phyloP scores from a whole-genome alignment of 1,140 invertebrate species.

The Aphis craccivora region DNA sequence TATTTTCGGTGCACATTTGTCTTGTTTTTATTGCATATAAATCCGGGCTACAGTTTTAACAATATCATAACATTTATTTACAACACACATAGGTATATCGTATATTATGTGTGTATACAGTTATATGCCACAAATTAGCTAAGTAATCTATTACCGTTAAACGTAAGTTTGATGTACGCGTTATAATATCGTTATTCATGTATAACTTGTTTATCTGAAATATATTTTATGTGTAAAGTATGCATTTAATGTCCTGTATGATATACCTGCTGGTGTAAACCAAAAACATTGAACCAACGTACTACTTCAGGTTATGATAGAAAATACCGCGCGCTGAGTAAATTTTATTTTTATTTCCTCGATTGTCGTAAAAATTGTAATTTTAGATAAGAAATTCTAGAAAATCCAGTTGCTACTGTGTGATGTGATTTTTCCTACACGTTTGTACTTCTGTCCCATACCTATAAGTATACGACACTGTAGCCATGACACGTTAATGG shows the following conservation, averaged over 20 bases:
- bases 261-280: background rate
- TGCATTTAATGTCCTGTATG: background rate
- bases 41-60: background rate
- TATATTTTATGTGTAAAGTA: background rate
- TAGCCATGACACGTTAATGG: conserved; percentile 31
- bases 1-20: background rate
- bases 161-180: background rate
- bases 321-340: background rate
- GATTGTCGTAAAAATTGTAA: conserved; percentile 36
- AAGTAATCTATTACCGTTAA: conserved; percentile 5
- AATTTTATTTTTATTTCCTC: conserved; percentile 16
- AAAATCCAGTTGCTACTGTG: conserved; percentile 28
- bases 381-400: conserved; percentile 25
- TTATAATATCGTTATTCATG: background rate
- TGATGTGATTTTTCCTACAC: background rate
- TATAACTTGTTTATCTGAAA: conserved; percentile 17
- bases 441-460: background rate
- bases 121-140: background rate
- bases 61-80: background rate
- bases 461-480: background rate
- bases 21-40: background rate
- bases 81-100: background rate
- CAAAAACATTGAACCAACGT: background rate
- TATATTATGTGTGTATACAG: background rate
- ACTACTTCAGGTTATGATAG: background rate